Base-by-base conservation (phyloP, 2,888 invertebrate species). In the Cosmorhoe ocellata region DNA sequence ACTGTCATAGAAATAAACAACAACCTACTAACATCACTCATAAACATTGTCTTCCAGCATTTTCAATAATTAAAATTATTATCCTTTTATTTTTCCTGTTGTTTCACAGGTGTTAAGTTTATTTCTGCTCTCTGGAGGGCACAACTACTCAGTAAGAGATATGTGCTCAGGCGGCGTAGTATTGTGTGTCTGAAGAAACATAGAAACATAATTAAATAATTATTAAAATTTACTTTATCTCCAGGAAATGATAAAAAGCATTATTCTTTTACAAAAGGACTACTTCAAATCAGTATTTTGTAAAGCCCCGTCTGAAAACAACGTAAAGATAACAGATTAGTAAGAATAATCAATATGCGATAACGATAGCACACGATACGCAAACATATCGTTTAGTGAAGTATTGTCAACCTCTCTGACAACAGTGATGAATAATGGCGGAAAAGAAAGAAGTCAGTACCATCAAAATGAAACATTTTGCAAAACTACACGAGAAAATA, bases 321-420 rank as follows among this genome's bases (percentile, higher is more conserved):
- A 59, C 40, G 53, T 58, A 59, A 60, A 64, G 66, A 72, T 68
- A 70, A 64, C 55, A 71, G 73, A 72, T 74, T 71, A 69, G 69
- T 67, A 63, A 69, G 76, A 74, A 74, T 79, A 84, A 84, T 86
- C 85, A 81, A 67, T 68, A 58, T 43, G 42, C 52, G 84, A 82
- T 84, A 79, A 79, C 77, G 76, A 73, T 75, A 76, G 69, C 73
- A 36, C 36, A 31, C 34, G 56, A 58, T 51, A 54, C 40, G 42
- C 30, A 39, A 12, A 63, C 60, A 62, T 54, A 63, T 66, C 67
- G 27, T 64, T 64, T 65, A 72, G 65, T 69, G 64, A 64, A 59
- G 53, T 51, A 43, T 59, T 69, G 62, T 60, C 62, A 51, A 45
- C 59, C 52, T 50, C 13, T 22, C 54, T 28, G 37, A 22, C 11